A percentile compares a stretch with the other conserved stretches of the same genome.
These are phyloP conservation scores for Argopecten irradians DNA, from an alignment of 1,140 invertebrate genomes.

Conservation along the genomic window DNA sequence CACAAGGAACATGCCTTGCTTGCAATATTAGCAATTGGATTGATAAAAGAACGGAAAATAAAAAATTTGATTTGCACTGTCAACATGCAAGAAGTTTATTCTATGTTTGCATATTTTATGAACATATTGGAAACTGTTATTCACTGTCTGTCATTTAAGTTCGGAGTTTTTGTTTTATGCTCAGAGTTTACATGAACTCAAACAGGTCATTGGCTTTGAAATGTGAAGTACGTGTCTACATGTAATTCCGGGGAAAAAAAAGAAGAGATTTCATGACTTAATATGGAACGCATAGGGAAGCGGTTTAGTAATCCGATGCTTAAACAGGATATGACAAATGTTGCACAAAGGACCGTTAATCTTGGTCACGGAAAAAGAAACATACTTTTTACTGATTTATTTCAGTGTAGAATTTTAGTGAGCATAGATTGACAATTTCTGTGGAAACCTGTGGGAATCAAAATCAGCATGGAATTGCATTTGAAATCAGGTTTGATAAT, in stretches of 20 bases:
- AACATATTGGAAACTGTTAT: not conserved
- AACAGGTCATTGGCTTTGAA: not conserved
- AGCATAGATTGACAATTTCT: constrained; percentile 36
- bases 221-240: no score
- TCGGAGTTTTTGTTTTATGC: not conserved
- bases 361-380: not conserved
- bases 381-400: not conserved
- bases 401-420: constrained; percentile 31
- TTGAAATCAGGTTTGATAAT: constrained; percentile 30
- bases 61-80: not conserved
- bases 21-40: not conserved
- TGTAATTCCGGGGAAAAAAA: not conserved
- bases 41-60: not conserved
- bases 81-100: not conserved
- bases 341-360: no score
- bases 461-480: constrained; percentile 25
- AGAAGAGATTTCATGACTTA: no score
- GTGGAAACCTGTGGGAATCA: constrained; percentile 33
- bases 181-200: not conserved
- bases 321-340: no score
- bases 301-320: no score
- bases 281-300: not conserved
- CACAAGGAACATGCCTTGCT: not conserved
- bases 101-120: not conserved
- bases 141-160: not conserved